Evolutionary conservation across 2,797 vertebrate species (phyloP).

Genomic region (Lerista edwardsae): DNA sequence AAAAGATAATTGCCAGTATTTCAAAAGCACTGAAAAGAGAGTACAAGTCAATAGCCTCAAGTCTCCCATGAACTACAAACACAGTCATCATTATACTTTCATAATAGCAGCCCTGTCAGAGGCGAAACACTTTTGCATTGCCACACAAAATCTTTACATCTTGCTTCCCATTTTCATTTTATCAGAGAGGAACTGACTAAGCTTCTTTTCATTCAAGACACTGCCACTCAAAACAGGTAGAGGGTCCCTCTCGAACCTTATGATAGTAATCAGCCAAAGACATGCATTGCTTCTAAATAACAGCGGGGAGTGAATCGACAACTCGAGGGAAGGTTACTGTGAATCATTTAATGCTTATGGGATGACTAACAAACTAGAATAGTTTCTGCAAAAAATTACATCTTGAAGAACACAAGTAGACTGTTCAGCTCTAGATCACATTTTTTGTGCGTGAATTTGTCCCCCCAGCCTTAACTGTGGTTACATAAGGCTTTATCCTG

Average conservation of each 20-base stretch:
- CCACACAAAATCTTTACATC: background rate
- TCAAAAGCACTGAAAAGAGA: background rate
- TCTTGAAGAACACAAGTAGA: background rate
- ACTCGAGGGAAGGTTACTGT: background rate
- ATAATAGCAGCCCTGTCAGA: background rate
- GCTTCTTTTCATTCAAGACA: slow-evolving; percentile 8
- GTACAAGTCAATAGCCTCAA: background rate
- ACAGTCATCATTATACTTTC: background rate
- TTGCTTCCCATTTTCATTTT: background rate
- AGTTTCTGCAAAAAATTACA: background rate
- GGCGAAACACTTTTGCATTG: background rate
- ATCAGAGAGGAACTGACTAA: background rate
- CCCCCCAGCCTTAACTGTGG: background rate
- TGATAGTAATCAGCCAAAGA: background rate
- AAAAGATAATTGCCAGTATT: background rate
- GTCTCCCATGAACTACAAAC: background rate
- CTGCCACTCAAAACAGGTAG: background rate
- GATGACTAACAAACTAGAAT: slow-evolving; percentile 14
- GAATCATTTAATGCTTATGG: slow-evolving; percentile 1
- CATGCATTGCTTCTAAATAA: background rate
- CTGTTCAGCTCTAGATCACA: background rate
- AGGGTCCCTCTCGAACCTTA: background rate
- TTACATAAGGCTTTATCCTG: background rate
- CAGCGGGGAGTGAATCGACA: background rate
- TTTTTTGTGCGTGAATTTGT: background rate